Base-by-base conservation (phyloP, 2,888 invertebrate species). In the Andrena minutula region DNA sequence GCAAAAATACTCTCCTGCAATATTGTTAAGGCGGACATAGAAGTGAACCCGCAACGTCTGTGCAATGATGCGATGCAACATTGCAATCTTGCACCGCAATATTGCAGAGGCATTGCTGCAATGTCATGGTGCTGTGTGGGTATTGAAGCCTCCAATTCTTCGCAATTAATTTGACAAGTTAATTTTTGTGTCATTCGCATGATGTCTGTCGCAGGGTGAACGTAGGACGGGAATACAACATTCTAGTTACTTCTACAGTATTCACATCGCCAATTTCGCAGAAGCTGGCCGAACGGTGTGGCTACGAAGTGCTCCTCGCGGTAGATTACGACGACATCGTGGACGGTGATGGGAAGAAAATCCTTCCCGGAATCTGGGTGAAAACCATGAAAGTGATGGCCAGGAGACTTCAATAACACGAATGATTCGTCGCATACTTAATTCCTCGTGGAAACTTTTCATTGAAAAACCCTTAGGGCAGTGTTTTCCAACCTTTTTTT, bases 241-340 rank as follows among this genome's bases (percentile, higher is more conserved):
- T 92, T 0, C 35, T 72, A 2, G 88, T 84, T 3, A 89, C 91
- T 2, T 53, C 86, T 0, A 92, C 92, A 0, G 47, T 75, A 0
- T 92, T 92, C 53, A 89, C 91, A 0, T 90, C 90, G 0, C 51
- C 80, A 8, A 82, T 83, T 0, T 86, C 92, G 0, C 90, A 91
- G 69, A 89, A 86, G 35, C 32, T 87, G n/a, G 92, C 92, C 0
- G 80, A 41, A 0, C 82, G 88, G 30, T 88, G 79, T 12, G 92
- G 90, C 23, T 92, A 88, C 74, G 85, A 90, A 41, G 71, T 79
- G 0, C 32, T 89, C 1, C 0, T 81, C 0, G 76, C 79, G 32
- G 68, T 35, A 70, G 69, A 89, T 4, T 92, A 85, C 68, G 71
- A 61, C 0, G 81, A 89, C 5, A 16, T 88, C 0, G 20, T 81